Evolutionary conservation across 2,888 invertebrate genomes (phyloP), one percentile per base, ranked within the genome.

Genomic region (Crepidodera aurea): DNA sequence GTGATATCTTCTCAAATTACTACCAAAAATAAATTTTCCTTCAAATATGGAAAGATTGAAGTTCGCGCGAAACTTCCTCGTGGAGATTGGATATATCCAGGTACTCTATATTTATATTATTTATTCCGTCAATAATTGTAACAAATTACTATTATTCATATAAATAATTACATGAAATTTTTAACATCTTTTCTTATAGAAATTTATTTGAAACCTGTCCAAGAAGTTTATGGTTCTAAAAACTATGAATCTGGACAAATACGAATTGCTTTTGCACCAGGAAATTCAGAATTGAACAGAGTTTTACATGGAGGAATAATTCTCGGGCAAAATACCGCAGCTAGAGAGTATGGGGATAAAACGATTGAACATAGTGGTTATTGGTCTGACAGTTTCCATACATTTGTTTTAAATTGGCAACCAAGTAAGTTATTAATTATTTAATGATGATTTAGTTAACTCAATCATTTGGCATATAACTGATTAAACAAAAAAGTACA

Each of bases 81-180:
- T 65, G 92, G 92, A 0, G 90, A 92, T 75, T 92, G 92, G 93
- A 81, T 92, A 13, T 85, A 90, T 73, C 92, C 93, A 51, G 83
- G 92, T 92, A 82, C 82, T 55, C 51, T 27, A 22, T 22, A 22
- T 60, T n/a, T 44, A 37, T 10, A 54, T 53, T 22, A 19, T n/a
- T n/a, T n/a, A n/a, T n/a, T n/a, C n/a, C 12, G 15, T 32, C 6
- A 27, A 8, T 27, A 16, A 48, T 12, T 51, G 16, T n/a, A 10
- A 27, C 8, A 15, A 1, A n/a, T n/a, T n/a, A n/a, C n/a, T n/a
- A n/a, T 55, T 18, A 55, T 54, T 50, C 1, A 15, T 48, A 8
- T 2, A 7, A 10, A 16, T 13, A 19, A 16, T 25, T 16, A 39
- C 15, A 2, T 44, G 5, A 8, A 25, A 25, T 25, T 25, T 6